phyloP scores from a whole-genome alignment of 2,888 invertebrate species.

The Heliconius ethilla region DNA sequence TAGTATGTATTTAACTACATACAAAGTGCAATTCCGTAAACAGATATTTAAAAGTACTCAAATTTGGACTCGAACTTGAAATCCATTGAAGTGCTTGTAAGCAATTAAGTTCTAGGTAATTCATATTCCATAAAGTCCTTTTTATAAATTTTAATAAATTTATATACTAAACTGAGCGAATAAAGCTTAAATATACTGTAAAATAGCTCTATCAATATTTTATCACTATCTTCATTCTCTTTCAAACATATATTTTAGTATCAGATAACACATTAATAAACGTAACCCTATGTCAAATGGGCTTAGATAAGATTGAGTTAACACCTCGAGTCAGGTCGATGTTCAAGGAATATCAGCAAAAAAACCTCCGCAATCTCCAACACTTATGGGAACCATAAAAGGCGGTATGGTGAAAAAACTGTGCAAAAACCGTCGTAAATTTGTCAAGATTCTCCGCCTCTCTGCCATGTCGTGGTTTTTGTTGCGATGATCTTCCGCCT shows the following conservation, averaged over 20 bases:
- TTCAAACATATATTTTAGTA: slow-evolving; percentile 25
- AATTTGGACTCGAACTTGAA: background rate
- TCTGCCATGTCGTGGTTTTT: slow-evolving; percentile 37
- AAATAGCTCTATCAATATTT: background rate
- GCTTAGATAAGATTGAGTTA: slow-evolving; percentile 58
- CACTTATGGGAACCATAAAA: slow-evolving; percentile 57
- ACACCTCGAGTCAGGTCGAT: slow-evolving; percentile 60
- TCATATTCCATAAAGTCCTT: background rate
- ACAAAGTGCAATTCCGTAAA: too few species aligned
- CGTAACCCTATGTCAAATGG: slow-evolving; percentile 38
- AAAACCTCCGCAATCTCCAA: slow-evolving; percentile 49
- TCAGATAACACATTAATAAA: slow-evolving; percentile 42
- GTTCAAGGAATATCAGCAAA: slow-evolving; percentile 50
- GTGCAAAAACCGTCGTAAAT: slow-evolving; percentile 51
- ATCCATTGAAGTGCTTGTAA: background rate
- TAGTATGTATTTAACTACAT: background rate
- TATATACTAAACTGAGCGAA: background rate
- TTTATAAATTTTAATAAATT: background rate
- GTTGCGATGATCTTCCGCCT: slow-evolving; percentile 24
- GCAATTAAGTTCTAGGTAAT: background rate
- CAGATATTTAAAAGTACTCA: background rate
- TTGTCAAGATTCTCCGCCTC: slow-evolving; percentile 49
- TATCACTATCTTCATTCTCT: background rate
- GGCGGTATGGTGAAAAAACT: slow-evolving; percentile 45
- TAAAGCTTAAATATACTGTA: background rate